A percentile compares a stretch with the other conserved stretches of the same genome.
These are phyloP conservation scores for Drosophila saltans DNA, from an alignment of 1,140 invertebrate genomes.

Conservation along the genomic window DNA sequence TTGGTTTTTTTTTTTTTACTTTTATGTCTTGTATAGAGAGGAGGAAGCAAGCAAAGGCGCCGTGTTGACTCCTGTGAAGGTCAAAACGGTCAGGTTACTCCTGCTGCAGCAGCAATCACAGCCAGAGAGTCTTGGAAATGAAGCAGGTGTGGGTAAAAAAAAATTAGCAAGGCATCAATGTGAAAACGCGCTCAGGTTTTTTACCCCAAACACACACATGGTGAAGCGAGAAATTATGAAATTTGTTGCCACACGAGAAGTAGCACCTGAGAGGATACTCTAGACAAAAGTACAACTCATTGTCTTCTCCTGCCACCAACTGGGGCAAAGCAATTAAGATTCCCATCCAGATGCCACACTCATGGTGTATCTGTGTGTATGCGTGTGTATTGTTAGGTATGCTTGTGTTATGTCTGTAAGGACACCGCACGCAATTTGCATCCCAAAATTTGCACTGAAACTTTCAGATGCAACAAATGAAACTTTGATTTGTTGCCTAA, in stretches of 20 bases:
- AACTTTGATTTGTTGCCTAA: slow-evolving; percentile 61
- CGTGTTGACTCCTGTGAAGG: slow-evolving; percentile 43
- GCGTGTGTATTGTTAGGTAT: background rate
- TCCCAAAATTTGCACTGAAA: slow-evolving; percentile 53
- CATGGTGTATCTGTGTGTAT: slow-evolving; percentile 11
- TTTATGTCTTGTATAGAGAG: slow-evolving; percentile 49
- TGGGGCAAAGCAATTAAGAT: slow-evolving; percentile 57
- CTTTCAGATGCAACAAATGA: slow-evolving; percentile 61
- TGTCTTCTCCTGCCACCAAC: slow-evolving; percentile 26
- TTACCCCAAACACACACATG: background rate
- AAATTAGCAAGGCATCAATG: background rate
- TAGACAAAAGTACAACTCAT: slow-evolving; percentile 28
- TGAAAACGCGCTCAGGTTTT: background rate
- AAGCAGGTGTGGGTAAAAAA: too few species aligned
- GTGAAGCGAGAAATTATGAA: slow-evolving; percentile 2
- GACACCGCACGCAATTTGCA: slow-evolving; percentile 51
- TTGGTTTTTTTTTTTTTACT: slow-evolving; percentile 41
- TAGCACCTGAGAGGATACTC: background rate
- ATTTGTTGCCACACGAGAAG: background rate
- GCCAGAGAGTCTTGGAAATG: background rate
- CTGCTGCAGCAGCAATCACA: background rate
- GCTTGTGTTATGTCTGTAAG: slow-evolving; percentile 19
- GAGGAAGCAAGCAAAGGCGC: background rate
- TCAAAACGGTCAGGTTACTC: slow-evolving; percentile 50
- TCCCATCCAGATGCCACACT: slow-evolving; percentile 33